phyloP scores from a whole-genome alignment of 2,797 vertebrate species.

The Centropyge bicolor region DNA sequence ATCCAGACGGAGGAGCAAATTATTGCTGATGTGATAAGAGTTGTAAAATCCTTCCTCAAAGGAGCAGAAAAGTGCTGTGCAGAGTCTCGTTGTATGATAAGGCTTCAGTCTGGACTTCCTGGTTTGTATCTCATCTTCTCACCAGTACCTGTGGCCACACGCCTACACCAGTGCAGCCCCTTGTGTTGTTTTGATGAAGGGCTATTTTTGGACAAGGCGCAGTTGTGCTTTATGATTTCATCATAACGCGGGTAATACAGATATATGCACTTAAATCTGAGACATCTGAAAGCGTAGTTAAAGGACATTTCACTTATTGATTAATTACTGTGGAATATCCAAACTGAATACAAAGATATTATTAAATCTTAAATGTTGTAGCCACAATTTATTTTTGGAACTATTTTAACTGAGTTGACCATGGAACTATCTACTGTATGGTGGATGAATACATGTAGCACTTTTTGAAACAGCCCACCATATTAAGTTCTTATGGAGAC shows the following conservation, averaged over 20 bases:
- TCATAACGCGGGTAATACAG: constrained; percentile 29
- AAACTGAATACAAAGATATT: background rate
- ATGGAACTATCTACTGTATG: background rate
- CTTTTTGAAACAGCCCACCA: background rate
- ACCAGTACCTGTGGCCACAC: constrained; percentile 52
- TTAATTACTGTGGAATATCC: background rate
- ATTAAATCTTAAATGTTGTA: background rate
- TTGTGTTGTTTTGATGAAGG: constrained; percentile 58
- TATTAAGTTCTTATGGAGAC: background rate
- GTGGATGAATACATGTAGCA: background rate
- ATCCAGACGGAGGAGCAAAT: constrained; percentile 31
- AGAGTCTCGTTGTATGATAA: constrained; percentile 37
- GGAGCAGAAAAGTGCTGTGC: constrained; percentile 47
- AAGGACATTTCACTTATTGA: background rate
- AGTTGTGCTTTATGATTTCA: constrained; percentile 43
- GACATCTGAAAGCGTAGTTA: background rate
- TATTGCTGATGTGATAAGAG: constrained; percentile 36
- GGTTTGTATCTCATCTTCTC: constrained; percentile 55
- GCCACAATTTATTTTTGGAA: background rate
- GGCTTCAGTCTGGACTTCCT: constrained; percentile 46
- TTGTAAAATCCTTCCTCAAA: constrained; percentile 59
- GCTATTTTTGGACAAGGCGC: constrained; percentile 57
- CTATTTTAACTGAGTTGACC: background rate
- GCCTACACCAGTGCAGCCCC: constrained; percentile 45
- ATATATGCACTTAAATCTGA: constrained; percentile 1